Evolutionary conservation across 1,140 invertebrate genomes (phyloP).

Genomic region (Nasonia longicornis): DNA sequence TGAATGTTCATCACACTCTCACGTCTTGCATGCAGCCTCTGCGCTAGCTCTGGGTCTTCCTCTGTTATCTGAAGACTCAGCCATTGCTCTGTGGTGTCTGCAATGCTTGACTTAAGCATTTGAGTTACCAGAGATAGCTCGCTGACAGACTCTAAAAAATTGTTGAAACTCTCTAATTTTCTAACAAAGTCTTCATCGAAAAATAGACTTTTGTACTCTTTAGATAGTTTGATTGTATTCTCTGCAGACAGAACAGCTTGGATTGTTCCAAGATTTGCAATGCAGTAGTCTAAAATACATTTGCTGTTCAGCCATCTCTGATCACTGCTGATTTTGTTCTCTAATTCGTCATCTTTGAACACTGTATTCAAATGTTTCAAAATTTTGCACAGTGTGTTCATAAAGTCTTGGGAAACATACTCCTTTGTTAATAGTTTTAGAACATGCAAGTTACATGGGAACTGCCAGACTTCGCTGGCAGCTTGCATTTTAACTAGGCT

Average conservation of each 20-base stretch:
- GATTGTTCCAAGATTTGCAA: slow-evolving; percentile 35
- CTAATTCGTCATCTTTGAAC: slow-evolving; percentile 40
- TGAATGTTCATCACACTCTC: slow-evolving; percentile 41
- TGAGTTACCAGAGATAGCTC: slow-evolving; percentile 34
- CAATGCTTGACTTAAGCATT: slow-evolving; percentile 39
- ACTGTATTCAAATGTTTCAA: slow-evolving; percentile 38
- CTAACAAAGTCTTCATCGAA: slow-evolving; percentile 43
- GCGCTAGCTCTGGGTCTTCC: slow-evolving; percentile 13
- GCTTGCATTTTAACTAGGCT: slow-evolving; percentile 32
- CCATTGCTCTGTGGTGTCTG: slow-evolving; percentile 43
- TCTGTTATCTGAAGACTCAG: slow-evolving; percentile 36
- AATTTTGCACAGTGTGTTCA: slow-evolving; percentile 42
- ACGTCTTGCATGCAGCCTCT: slow-evolving; percentile 21
- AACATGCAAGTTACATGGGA: slow-evolving; percentile 37
- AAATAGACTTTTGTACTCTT: slow-evolving; percentile 39
- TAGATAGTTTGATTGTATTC: slow-evolving; percentile 36
- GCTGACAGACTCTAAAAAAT: slow-evolving; percentile 37
- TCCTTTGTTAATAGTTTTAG: slow-evolving; percentile 41
- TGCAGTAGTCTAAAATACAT: slow-evolving; percentile 40
- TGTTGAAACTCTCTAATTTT: slow-evolving; percentile 38
- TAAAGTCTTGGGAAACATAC: slow-evolving; percentile 38
- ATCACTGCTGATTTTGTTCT: slow-evolving; percentile 34
- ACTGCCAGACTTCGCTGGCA: slow-evolving; percentile 33
- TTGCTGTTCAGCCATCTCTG: slow-evolving; percentile 27
- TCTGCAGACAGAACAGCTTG: slow-evolving; percentile 38